Evolutionary conservation across 2,888 invertebrate species (phyloP).

Genomic region (Aelia acuminata): DNA sequence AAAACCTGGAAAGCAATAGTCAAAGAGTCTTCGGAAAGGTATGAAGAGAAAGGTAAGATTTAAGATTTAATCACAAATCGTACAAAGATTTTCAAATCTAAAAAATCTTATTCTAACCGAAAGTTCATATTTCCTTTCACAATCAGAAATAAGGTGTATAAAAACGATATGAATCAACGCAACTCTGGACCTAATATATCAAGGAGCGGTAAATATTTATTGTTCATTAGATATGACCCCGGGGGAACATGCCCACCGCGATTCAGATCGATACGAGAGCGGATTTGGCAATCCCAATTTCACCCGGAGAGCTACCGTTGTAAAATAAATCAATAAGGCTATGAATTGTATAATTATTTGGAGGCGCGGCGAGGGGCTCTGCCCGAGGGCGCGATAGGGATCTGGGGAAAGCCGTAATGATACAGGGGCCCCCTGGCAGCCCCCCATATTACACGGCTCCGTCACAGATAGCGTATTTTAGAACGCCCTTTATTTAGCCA

Average conservation of each 20-base stretch:
- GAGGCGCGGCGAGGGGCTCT: conserved; percentile 39
- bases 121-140: not conserved
- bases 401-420: conserved; percentile 53
- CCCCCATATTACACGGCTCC: conserved; percentile 54
- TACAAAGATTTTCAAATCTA: no score
- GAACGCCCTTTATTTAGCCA: conserved; percentile 37
- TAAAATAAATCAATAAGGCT: conserved; percentile 54
- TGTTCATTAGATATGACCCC: conserved; percentile 5
- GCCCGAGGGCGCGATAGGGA: not conserved
- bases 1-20: no score
- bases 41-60: no score
- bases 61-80: no score
- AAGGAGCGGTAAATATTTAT: conserved; percentile 41
- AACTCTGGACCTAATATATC: not conserved
- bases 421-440: conserved; percentile 11
- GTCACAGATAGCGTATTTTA: conserved; percentile 34
- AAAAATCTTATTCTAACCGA: not conserved
- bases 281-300: conserved; percentile 40
- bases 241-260: not conserved
- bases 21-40: no score
- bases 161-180: not conserved
- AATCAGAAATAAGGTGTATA: not conserved
- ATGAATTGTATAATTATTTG: conserved; percentile 56
- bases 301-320: conserved; percentile 47
- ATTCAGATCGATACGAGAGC: not conserved